Evolutionary conservation across 2,888 invertebrate species (phyloP), one percentile per base, ranked within the genome.

Genomic region (Caenorhabditis becei): DNA sequence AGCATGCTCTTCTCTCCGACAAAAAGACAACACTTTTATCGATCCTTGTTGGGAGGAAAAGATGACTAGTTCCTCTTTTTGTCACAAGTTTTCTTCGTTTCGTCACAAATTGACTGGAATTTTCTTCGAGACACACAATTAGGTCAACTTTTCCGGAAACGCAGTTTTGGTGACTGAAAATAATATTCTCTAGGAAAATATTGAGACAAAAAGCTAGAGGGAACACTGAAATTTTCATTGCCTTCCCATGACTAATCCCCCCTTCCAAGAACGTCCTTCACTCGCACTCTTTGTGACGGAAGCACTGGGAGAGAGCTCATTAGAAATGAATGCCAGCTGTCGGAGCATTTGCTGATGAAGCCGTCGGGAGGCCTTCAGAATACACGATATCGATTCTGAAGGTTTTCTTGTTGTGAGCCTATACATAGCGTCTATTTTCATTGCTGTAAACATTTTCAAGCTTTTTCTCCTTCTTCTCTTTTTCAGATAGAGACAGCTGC

Each of bases 321-420:
- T 72, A 72, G 63, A 72, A 72, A 72, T 72, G 72, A 72, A 72
- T 72, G 72, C 71, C 71, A 63, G 58, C 58, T 58, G 58, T 35
- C 69, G 35, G 35, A 24, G 49, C 4, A 23, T 54, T 54, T 49
- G 5, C 41, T 56, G 54, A n/a, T 28, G 51, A 5, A 35, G 5
- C 20, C 8, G 56, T 4, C n/a, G n/a, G n/a, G n/a, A n/a, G 28
- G 67, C 14, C 16, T 18, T 24, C 54, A 35, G 59, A 62, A 51
- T 61, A 61, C 18, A 7, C 3, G 41, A 41, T n/a, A 54, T 54
- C 54, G 54, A 54, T 62, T 71, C 62, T 51, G 59, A 70, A 70
- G 65, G 41, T 20, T 49, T 41, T 41, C 41, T 41, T 41, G 2
- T 41, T 41, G 3, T 16, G 2, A 10, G 5, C 14, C 41, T 41